Conservation (phyloP, 2,888 invertebrate species). For the Ptychoptera contaminata region DNA sequence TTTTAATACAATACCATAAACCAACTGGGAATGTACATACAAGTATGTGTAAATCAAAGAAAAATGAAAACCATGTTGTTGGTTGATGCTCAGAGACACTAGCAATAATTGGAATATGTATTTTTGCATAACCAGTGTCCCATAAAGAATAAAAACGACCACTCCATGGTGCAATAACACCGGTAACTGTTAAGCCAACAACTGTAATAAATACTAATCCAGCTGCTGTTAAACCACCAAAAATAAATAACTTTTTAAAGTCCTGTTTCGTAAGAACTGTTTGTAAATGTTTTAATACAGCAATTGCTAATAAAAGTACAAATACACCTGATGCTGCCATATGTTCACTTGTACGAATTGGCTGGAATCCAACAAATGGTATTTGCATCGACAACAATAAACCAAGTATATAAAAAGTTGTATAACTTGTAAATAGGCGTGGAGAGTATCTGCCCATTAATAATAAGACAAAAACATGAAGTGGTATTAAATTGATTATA, state of each 20-base stretch:
- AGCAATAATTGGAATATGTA: slow-evolving; percentile 98
- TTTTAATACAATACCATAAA: slow-evolving; percentile 96
- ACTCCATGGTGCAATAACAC: slow-evolving; percentile 79
- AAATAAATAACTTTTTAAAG: slow-evolving; percentile 71
- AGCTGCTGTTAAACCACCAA: slow-evolving; percentile 62
- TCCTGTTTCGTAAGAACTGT: slow-evolving; percentile 74
- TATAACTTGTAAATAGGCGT: slow-evolving; percentile 85
- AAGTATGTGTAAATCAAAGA: slow-evolving; percentile 95
- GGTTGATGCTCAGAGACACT: slow-evolving; percentile 99
- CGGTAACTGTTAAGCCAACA: slow-evolving; percentile 80
- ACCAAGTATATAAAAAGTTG: slow-evolving; percentile 93
- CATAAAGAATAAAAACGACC: slow-evolving; percentile 91
- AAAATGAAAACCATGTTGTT: slow-evolving; percentile 98
- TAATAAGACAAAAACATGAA: slow-evolving; percentile 89
- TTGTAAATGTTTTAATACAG: slow-evolving; percentile 72
- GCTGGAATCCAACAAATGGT: slow-evolving; percentile 94
- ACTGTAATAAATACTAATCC: slow-evolving; percentile 67
- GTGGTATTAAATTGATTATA: slow-evolving; percentile 96
- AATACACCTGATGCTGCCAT: slow-evolving; percentile 99
- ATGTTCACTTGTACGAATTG: slow-evolving; percentile 95
- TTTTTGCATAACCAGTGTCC: slow-evolving; percentile 99
- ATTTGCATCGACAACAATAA: slow-evolving; percentile 95
- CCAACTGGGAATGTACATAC: slow-evolving; percentile 97
- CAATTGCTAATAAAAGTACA: slow-evolving; percentile 79
- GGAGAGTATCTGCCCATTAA: slow-evolving; percentile 92